Percentiles rank a stretch among this genome's conserved stretches.
Conservation (phyloP, 2,113 vertebrate genomes). For the Sphaerodactylus townsendi region DNA sequence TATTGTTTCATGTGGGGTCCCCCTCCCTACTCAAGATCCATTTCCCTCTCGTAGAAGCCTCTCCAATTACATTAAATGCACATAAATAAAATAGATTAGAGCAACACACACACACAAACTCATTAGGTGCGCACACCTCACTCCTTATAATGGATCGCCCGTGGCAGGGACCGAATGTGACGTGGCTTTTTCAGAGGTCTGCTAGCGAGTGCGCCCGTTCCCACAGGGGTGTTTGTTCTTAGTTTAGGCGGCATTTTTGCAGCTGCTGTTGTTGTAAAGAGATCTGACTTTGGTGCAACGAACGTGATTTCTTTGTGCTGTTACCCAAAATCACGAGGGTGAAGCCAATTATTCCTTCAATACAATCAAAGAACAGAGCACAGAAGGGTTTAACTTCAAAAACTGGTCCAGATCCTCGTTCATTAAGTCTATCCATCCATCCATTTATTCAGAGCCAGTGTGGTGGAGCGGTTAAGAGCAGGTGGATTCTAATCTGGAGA, state of each 20-base stretch:
- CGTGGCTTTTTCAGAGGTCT: slow-evolving; percentile 16
- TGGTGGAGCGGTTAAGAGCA: too few species aligned
- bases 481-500: too few species aligned
- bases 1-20: slow-evolving; percentile 46
- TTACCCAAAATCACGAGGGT: not conserved
- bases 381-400: not conserved
- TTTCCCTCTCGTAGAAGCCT: slow-evolving; percentile 33
- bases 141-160: slow-evolving; percentile 29
- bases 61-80: slow-evolving; percentile 46
- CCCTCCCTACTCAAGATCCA: slow-evolving; percentile 19
- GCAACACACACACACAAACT: slow-evolving; percentile 7
- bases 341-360: not conserved
- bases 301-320: not conserved
- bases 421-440: too few species aligned
- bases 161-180: not conserved
- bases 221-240: not conserved
- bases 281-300: not conserved
- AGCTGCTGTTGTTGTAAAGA: not conserved
- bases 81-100: slow-evolving; percentile 18
- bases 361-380: not conserved
- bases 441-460: too few species aligned
- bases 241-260: not conserved
- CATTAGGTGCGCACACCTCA: slow-evolving; percentile 1
- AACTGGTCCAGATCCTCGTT: not conserved
- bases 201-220: not conserved